Evolutionary conservation across 2,888 invertebrate genomes (phyloP), one percentile per base, ranked within the genome.

Genomic region (Chloromyia formosa): DNA sequence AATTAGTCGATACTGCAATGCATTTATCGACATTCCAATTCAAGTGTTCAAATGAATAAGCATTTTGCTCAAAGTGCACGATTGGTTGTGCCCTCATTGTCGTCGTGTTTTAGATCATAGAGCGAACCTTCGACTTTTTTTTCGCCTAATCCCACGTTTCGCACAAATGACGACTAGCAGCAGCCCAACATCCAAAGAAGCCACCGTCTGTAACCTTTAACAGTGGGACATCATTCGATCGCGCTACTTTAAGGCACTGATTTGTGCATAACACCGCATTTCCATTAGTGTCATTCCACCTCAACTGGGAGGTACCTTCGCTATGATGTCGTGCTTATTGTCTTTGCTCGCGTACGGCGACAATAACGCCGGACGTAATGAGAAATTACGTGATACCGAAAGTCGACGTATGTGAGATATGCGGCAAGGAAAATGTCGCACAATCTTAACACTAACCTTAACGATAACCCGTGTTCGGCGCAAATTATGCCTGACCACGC

Each of bases 211-310:
- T 35, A 35, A 62, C 5, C 62, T 40, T 18, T 10, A 9, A 40
- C 62, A 40, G 40, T 18, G n/a, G 42, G 54, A 53, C 27, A 53
- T 16, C 54, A 53, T 69, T 69, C 18, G 10, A 16, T 27, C 54
- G 68, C 10, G 68, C 16, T 69, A 62, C 40, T 62, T 23, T 23
- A 35, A 35, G 27, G 42, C 27, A 58, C 58, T 56, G 71, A 71
- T 71, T 58, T 58, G 71, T 40, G 71, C 71, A 62, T 71, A 76
- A 76, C 76, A 76, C 66, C 69, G 74, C 71, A 74, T 76, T 76
- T 76, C 76, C 76, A 76, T 76, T 76, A 76, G 76, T 76, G 76
- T 76, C 76, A 76, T 74, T 74, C 74, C 74, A 71, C 61, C 71
- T 74, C 35, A 74, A 69, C 62, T 71, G 54, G 71, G 74, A 71